Percentiles rank a stretch among this genome's conserved stretches.
Conservation (phyloP, 92 coral and sea anemone species). For the Epizoanthus scotinus region DNA sequence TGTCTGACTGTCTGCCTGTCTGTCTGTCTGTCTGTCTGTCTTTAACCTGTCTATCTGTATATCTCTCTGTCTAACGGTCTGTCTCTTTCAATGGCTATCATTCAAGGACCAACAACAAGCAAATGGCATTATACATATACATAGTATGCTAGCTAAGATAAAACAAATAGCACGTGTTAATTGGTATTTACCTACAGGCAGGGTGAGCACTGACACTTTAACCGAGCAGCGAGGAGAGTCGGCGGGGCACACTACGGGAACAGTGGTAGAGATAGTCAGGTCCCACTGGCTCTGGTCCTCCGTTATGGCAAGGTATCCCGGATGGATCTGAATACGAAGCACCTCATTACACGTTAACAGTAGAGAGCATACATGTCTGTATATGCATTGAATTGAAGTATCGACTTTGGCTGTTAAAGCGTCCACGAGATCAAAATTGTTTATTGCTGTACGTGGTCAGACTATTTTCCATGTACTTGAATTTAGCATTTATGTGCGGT, state of each 20-base stretch:
- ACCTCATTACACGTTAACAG: background rate
- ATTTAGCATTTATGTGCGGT: no score
- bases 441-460: no score
- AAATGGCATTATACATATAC: background rate
- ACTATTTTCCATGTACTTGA: no score
- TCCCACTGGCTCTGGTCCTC: constrained; percentile 68
- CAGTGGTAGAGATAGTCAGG: constrained; percentile 65
- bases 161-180: background rate
- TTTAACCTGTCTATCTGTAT: no score
- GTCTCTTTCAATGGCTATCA: no score
- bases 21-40: no score
- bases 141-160: background rate
- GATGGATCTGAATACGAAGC: constrained; percentile 55
- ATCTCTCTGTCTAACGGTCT: no score
- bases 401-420: no score
- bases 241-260: constrained; percentile 80
- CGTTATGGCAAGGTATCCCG: constrained; percentile 63
- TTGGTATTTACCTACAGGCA: constrained; percentile 67
- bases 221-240: constrained; percentile 71
- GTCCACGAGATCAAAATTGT: no score
- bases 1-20: no score
- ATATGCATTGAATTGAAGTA: background rate
- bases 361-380: background rate
- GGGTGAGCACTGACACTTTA: constrained; percentile 64
- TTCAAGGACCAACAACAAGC: no score